A percentile compares a stretch with the other conserved stretches of the same genome.
These are phyloP conservation scores for Rhaphigaster nebulosa DNA, from an alignment of 2,888 invertebrate genomes.

Conservation along the genomic window DNA sequence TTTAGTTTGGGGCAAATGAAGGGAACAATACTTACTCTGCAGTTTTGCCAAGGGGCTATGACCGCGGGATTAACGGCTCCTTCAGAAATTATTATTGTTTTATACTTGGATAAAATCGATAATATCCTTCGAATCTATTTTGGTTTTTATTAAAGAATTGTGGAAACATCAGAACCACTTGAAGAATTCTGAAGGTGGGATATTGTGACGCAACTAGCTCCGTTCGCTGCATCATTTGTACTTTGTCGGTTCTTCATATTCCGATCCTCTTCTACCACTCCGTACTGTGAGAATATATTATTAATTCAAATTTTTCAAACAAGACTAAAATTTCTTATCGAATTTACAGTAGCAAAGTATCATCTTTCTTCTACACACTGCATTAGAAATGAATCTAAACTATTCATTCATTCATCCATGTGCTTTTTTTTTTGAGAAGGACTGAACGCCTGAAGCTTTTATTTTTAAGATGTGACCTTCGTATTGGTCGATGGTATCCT, in stretches of 20 bases:
- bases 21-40: slow-evolving; percentile 34
- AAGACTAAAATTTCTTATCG: neutral
- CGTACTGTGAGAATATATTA: neutral
- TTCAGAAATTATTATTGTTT: neutral
- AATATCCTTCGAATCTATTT: neutral
- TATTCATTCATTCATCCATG: too few species aligned
- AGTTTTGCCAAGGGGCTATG: slow-evolving; percentile 26
- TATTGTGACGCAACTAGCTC: neutral
- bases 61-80: neutral
- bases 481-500: too few species aligned
- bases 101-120: neutral
- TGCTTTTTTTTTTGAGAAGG: too few species aligned
- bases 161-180: neutral
- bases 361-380: too few species aligned
- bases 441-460: too few species aligned
- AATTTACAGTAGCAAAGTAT: too few species aligned
- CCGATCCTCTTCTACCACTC: neutral
- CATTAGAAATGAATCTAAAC: too few species aligned
- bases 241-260: too few species aligned
- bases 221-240: neutral
- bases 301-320: neutral
- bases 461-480: too few species aligned
- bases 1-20: slow-evolving; percentile 17
- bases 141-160: too few species aligned
- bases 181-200: neutral